Base-by-base conservation (phyloP, 2,797 vertebrate genomes). In the Intellagama lesueurii region DNA sequence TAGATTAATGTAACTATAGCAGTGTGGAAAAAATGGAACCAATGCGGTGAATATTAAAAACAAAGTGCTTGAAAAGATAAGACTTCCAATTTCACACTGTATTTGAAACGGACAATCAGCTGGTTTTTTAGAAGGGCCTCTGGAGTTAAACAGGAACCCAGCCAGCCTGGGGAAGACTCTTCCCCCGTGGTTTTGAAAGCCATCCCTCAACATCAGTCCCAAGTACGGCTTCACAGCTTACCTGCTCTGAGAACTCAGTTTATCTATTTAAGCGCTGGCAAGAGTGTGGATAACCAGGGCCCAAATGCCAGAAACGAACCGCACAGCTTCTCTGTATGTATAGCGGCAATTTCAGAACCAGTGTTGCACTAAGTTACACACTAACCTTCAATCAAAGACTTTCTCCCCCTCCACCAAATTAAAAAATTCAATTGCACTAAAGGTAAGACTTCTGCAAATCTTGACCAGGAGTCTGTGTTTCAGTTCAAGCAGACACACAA, bases 311-410 rank as follows among this genome's bases (percentile, higher is more conserved):
- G 73, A 81, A 9, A 83, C 60, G 73, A 81, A 44, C 83, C 86
- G 84, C 93, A 92, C 89, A 86, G 92, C 83, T 86, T 95, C 93
- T 93, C 90, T 92, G 93, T 94, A 94, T 90, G 94, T 94, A 95
- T 93, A 94, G 94, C 69, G 1, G 95, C 93, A 91, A 83, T 92
- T 95, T 91, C 89, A 87, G 90, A 95, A 96, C 96, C 96, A 97
- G 96, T 97, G 97, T 97, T 96, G 94, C 91, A 96, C 96, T 96
- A 97, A 96, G 52, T 91, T 94, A 94, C 92, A 92, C 89, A 89
- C 92, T 94, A 93, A 77, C 87, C 88, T 91, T 75, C 86, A 87
- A 91, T 88, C 69, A 66, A 68, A 82, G 68, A 28, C 60, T 8
- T 35, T 35, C 22, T 40, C 28, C 49, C 5, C 12, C 32, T n/a